Percentiles rank a stretch among this genome's conserved stretches.
phyloP scores from a whole-genome alignment of 2,797 vertebrate genomes.

The Coreius guichenoti region DNA sequence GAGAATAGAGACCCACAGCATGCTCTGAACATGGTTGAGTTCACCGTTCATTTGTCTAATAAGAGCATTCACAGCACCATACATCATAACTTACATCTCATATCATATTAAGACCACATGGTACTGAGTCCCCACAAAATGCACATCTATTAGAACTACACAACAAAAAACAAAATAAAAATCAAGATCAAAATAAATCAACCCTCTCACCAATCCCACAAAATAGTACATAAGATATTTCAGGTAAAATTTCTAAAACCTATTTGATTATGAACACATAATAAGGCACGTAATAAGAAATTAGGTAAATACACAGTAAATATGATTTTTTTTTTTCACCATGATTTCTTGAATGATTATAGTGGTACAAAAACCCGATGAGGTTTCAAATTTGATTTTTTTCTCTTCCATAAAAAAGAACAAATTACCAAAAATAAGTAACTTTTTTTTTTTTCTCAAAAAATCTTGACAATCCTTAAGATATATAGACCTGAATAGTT shows the following conservation, averaged over 20 bases:
- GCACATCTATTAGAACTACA: constrained; percentile 70
- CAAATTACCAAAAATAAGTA: constrained; percentile 85
- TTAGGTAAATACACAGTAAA: constrained; percentile 83
- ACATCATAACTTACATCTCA: constrained; percentile 65
- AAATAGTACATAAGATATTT: constrained; percentile 78
- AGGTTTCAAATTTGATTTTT: constrained; percentile 76
- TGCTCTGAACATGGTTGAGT: constrained; percentile 54
- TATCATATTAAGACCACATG: constrained; percentile 74
- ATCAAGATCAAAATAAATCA: constrained; percentile 59
- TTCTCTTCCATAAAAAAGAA: constrained; percentile 78
- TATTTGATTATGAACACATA: constrained; percentile 82
- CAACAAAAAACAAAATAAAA: constrained; percentile 62
- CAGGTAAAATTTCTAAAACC: constrained; percentile 79
- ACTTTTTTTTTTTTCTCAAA: constrained; percentile 80
- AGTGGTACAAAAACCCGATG: constrained; percentile 84
- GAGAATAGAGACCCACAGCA: constrained; percentile 62
- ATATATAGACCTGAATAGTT: constrained; percentile 86
- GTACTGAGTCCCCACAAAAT: constrained; percentile 72
- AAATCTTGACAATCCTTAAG: constrained; percentile 81
- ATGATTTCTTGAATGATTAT: constrained; percentile 78
- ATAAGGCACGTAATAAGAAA: constrained; percentile 90
- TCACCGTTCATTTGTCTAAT: constrained; percentile 61
- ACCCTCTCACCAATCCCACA: constrained; percentile 77
- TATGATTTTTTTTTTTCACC: constrained; percentile 74
- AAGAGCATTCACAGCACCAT: constrained; percentile 73